Conservation (phyloP, 2,797 vertebrate genomes). For the Diglossa cyanea region DNA sequence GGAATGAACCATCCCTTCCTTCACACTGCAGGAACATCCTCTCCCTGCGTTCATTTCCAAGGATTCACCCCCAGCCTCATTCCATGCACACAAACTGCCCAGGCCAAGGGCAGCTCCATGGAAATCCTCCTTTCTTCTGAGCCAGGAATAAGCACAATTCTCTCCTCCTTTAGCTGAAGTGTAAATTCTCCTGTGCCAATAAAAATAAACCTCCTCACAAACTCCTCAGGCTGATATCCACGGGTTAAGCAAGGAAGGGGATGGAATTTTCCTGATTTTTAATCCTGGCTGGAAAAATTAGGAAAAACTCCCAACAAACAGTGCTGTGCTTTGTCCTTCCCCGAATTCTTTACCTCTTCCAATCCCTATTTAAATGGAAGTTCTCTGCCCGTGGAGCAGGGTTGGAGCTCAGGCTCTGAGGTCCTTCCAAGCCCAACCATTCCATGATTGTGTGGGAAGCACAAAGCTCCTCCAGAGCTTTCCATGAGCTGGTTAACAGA, state of each 20-base stretch:
- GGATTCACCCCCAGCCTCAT: no score
- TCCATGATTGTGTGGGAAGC: not conserved
- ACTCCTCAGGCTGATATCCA: not conserved
- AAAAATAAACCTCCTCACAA: not conserved
- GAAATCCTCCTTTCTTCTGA: no score
- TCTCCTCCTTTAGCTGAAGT: no score
- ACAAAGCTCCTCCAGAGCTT: not conserved
- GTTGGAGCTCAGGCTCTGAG: not conserved
- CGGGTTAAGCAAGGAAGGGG: not conserved
- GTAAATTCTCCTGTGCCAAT: not conserved
- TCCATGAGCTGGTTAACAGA: accelerated
- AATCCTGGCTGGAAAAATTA: not conserved
- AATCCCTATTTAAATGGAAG: not conserved
- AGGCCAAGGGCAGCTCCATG: no score
- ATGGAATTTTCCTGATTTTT: not conserved
- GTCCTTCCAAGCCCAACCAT: not conserved
- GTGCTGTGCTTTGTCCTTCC: not conserved
- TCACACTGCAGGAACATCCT: no score
- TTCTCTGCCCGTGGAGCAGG: not conserved
- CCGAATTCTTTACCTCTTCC: not conserved
- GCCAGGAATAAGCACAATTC: no score
- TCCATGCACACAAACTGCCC: no score
- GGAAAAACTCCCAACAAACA: accelerated
- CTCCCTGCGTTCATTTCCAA: no score
- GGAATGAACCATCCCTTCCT: not conserved